Evolutionary conservation across 2,888 invertebrate genomes (phyloP).

Genomic region (Ectemnius continuus): DNA sequence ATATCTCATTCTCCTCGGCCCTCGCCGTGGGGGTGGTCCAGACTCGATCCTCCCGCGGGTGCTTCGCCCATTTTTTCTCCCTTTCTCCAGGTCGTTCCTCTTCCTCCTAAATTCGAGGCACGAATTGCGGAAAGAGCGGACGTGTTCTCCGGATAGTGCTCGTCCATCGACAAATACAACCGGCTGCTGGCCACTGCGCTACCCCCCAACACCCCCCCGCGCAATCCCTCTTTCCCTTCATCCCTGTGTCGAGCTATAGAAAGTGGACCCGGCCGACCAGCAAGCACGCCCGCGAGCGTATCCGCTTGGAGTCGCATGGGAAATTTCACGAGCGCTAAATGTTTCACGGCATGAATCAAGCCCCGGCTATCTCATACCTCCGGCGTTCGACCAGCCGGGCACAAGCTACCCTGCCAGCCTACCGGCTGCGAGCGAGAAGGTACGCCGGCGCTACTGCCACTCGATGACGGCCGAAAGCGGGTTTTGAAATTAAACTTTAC

Average conservation of each 20-base stretch:
- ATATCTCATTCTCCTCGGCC: slow-evolving; percentile 8
- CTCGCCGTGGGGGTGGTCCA: not conserved
- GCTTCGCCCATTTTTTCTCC: slow-evolving; percentile 18
- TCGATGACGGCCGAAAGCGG: slow-evolving; percentile 59
- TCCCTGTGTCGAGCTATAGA: too few relatives aligned
- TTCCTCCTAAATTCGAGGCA: slow-evolving; percentile 54
- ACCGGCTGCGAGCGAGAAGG: too few relatives aligned
- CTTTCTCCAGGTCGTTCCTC: slow-evolving; percentile 34
- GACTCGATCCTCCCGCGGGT: too few relatives aligned
- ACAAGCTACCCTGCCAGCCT: too few relatives aligned
- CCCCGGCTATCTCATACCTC: slow-evolving; percentile 26
- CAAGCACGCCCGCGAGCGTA: slow-evolving; percentile 14
- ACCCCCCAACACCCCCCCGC: too few relatives aligned
- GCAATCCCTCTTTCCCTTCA: too few relatives aligned
- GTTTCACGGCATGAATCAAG: slow-evolving; percentile 66
- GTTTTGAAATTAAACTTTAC: slow-evolving; percentile 68
- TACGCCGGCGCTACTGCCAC: not conserved
- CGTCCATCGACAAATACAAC: slow-evolving; percentile 46
- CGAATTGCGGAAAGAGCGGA: slow-evolving; percentile 54
- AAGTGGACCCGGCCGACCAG: not conserved
- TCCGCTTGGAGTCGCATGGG: slow-evolving; percentile 63
- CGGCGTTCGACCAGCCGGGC: too few relatives aligned
- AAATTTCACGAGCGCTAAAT: slow-evolving; percentile 68
- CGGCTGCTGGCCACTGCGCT: too few relatives aligned
- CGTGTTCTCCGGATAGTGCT: slow-evolving; percentile 44